Evolutionary conservation across 1,140 invertebrate species (phyloP).

Genomic region (Conus ventricosus): DNA sequence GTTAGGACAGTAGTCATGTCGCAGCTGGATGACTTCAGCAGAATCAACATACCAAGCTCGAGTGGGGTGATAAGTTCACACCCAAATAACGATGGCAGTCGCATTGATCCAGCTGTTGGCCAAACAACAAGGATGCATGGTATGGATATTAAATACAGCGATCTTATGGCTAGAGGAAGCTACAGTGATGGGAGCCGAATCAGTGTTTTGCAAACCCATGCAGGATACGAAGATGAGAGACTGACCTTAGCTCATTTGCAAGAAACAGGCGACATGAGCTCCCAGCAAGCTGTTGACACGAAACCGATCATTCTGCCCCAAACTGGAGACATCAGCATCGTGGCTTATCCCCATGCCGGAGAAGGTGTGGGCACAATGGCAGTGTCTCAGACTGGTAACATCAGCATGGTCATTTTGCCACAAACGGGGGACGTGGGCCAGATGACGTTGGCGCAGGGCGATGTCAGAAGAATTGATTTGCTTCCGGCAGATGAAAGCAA

Average conservation of each 20-base stretch:
- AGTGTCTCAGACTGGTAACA: neutral
- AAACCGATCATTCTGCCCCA: neutral
- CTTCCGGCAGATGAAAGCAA: neutral
- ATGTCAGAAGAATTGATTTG: neutral
- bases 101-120: neutral
- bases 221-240: neutral
- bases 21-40: neutral
- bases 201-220: neutral
- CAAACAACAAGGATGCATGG: neutral
- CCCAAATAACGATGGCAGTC: neutral
- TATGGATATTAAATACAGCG: neutral
- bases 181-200: neutral
- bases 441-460: neutral
- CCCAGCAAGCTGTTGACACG: neutral
- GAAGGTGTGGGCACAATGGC: neutral
- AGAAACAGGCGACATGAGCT: neutral
- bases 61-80: neutral
- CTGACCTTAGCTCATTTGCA: neutral
- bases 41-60: neutral
- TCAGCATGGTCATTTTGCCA: neutral
- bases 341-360: neutral
- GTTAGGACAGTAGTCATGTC: neutral
- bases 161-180: neutral
- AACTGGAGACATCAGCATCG: neutral
- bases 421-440: neutral